phyloP scores from a whole-genome alignment of 1,140 invertebrate species.

The Gerris buenoi region DNA sequence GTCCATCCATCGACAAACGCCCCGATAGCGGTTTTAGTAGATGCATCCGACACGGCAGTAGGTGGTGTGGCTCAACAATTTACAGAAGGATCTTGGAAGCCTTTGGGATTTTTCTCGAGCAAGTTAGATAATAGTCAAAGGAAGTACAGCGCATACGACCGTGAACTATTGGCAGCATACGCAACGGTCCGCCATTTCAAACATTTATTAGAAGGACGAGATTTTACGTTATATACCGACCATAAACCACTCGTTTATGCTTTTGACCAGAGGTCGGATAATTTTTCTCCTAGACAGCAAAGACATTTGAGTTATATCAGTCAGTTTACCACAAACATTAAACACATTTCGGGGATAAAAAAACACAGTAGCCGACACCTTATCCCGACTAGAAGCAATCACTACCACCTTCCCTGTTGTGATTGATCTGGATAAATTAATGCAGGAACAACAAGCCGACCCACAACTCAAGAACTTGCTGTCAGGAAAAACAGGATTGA shows the following conservation, averaged over 20 bases:
- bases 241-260: constrained; percentile 27
- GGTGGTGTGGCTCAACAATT: neutral
- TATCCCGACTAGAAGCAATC: no score
- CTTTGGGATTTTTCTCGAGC: constrained; percentile 1
- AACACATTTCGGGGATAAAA: neutral
- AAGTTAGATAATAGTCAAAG: neutral
- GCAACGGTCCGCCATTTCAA: constrained; percentile 24
- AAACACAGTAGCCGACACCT: neutral
- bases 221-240: constrained; percentile 26
- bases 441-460: no score
- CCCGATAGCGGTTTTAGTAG: neutral
- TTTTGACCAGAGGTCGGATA: constrained; percentile 16
- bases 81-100: neutral
- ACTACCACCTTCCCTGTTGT: no score
- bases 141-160: constrained; percentile 25
- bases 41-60: neutral
- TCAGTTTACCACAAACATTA: constrained; percentile 2
- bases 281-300: neutral
- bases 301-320: neutral
- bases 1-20: neutral
- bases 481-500: no score
- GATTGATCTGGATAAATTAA: no score
- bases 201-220: constrained; percentile 24
- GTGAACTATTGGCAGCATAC: constrained; percentile 29
- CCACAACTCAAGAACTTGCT: no score